These are phyloP conservation scores for Pogonocichla stellata DNA, from an alignment of 2,113 vertebrate genomes.

Conservation along the genomic window DNA sequence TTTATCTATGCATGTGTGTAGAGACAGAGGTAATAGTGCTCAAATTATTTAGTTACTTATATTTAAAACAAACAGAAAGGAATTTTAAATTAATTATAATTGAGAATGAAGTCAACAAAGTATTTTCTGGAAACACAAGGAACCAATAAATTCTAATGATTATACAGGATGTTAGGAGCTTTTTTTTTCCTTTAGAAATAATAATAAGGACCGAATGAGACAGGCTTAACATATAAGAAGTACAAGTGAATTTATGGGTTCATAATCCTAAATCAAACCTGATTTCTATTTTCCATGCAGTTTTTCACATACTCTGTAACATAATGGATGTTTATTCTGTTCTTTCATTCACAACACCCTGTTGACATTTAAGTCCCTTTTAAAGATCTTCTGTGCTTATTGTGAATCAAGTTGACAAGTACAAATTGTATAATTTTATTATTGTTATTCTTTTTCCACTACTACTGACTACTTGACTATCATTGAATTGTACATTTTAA, in stretches of 20 bases:
- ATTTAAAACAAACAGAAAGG: constrained; percentile 26
- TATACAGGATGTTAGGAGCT: not conserved
- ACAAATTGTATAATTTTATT: constrained; percentile 48
- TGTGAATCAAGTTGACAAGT: constrained; percentile 49
- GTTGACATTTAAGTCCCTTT: constrained; percentile 46
- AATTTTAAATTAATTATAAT: constrained; percentile 42
- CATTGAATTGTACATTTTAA: not conserved
- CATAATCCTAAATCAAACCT: constrained; percentile 61
- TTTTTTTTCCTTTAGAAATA: constrained; percentile 19
- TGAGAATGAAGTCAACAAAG: not conserved
- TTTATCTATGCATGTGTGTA: not conserved
- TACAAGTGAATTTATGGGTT: constrained; percentile 54
- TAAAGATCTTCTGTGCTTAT: constrained; percentile 36
- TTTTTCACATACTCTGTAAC: constrained; percentile 52
- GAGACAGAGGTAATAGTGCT: not conserved
- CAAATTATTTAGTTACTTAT: not conserved
- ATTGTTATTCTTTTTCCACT: constrained; percentile 52
- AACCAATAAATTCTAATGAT: constrained; percentile 45
- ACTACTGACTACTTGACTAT: not conserved
- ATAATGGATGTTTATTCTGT: constrained; percentile 53
- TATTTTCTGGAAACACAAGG: constrained; percentile 27
- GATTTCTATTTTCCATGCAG: constrained; percentile 59
- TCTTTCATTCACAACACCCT: constrained; percentile 42
- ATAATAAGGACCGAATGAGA: constrained; percentile 5
- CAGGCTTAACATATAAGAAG: constrained; percentile 17